phyloP scores from a whole-genome alignment of 2,113 vertebrate species.

The Myodes glareolus region DNA sequence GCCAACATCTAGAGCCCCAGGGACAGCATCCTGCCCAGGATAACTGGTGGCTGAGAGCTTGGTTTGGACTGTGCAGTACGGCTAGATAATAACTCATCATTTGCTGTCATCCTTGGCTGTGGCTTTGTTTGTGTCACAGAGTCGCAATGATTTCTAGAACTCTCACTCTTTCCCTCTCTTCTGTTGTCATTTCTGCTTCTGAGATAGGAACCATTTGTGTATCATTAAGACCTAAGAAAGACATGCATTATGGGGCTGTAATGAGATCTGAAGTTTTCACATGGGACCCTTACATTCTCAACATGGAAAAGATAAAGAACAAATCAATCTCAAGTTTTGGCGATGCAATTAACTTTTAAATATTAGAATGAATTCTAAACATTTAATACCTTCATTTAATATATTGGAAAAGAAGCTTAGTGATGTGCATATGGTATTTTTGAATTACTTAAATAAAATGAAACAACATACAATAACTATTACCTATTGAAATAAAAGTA shows the following conservation, averaged over 20 bases:
- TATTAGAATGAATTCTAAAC: conserved; percentile 50
- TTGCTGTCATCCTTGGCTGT: background rate
- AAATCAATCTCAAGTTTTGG: conserved; percentile 80
- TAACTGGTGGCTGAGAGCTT: background rate
- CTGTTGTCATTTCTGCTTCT: conserved; percentile 82
- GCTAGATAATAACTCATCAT: background rate
- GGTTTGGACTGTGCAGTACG: fast-evolving
- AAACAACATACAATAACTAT: background rate
- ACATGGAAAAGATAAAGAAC: conserved; percentile 84
- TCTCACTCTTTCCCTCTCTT: conserved; percentile 65
- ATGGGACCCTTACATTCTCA: conserved; percentile 80
- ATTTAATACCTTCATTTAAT: background rate
- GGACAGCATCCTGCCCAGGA: background rate
- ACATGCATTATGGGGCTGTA: conserved; percentile 85
- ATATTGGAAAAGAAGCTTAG: background rate
- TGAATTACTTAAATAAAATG: background rate
- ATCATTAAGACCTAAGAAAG: conserved; percentile 84
- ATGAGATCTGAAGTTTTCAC: conserved; percentile 78
- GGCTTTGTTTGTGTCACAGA: conserved; percentile 53
- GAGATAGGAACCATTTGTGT: conserved; percentile 87
- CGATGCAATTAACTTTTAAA: conserved; percentile 85
- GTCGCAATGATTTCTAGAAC: conserved; percentile 79
- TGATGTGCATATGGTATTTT: background rate
- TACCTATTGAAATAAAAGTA: background rate
- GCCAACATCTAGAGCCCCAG: background rate